Conservation (phyloP, 1,140 invertebrate genomes). For the Orius laevigatus region DNA sequence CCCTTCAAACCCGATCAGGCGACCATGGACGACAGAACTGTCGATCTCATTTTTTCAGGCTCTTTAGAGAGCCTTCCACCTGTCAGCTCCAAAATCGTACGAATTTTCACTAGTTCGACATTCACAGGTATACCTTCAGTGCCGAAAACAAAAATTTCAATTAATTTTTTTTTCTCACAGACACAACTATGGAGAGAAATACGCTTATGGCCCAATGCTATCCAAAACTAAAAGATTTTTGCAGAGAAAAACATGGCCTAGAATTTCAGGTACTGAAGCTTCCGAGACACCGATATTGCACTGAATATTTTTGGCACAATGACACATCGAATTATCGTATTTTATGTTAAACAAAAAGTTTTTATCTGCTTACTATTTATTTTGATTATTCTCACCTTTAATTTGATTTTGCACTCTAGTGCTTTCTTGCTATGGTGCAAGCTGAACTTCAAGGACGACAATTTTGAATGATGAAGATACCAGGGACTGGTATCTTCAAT, state of each 20-base stretch:
- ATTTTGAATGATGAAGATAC: no score
- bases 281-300: neutral
- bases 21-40: conserved; percentile 71
- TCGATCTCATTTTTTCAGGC: conserved; percentile 82
- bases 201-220: conserved; percentile 97
- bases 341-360: no score
- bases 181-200: conserved; percentile 94
- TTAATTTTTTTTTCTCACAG: conserved; percentile 34
- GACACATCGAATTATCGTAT: no score
- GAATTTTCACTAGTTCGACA: conserved; percentile 96
- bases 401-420: no score
- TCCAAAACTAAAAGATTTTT: conserved; percentile 92
- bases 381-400: no score
- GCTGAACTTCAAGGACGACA: no score
- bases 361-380: no score
- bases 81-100: conserved; percentile 92
- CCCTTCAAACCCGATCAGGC: neutral
- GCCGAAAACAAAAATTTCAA: neutral
- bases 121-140: conserved; percentile 66
- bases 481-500: no score
- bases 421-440: no score
- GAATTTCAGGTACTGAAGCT: conserved; percentile 76
- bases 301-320: no score
- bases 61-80: conserved; percentile 76
- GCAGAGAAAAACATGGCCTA: conserved; percentile 90